Evolutionary conservation across 2,797 vertebrate species (phyloP).

Genomic region (Phoebastria nigripes): DNA sequence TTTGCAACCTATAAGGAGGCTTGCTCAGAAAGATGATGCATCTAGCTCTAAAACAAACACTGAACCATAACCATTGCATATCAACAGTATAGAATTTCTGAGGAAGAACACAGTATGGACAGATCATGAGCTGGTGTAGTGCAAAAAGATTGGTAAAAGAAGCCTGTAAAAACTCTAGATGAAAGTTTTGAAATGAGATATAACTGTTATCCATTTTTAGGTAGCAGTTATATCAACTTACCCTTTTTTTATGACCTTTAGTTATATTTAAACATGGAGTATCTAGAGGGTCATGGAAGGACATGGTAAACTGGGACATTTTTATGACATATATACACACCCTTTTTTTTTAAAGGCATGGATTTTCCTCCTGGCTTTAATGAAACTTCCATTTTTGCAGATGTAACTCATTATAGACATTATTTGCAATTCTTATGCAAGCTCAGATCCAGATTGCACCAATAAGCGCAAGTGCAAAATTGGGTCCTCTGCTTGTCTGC

Average conservation of each 20-base stretch:
- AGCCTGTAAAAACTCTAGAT: background rate
- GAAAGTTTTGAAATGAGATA: background rate
- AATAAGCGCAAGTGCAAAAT: background rate
- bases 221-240: background rate
- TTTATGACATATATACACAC: background rate
- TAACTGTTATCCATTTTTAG: background rate
- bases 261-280: background rate
- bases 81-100: background rate
- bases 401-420: background rate
- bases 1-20: background rate
- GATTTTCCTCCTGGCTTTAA: background rate
- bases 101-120: background rate
- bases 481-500: background rate
- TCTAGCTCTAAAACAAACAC: background rate
- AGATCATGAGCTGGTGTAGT: background rate
- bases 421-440: background rate
- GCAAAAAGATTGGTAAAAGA: background rate
- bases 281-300: background rate
- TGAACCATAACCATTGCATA: background rate
- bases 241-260: background rate
- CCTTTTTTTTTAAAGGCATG: background rate
- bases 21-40: background rate
- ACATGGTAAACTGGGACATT: background rate
- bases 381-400: background rate
- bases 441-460: background rate